phyloP scores from a whole-genome alignment of 2,888 invertebrate species.

The Alsophila aescularia region DNA sequence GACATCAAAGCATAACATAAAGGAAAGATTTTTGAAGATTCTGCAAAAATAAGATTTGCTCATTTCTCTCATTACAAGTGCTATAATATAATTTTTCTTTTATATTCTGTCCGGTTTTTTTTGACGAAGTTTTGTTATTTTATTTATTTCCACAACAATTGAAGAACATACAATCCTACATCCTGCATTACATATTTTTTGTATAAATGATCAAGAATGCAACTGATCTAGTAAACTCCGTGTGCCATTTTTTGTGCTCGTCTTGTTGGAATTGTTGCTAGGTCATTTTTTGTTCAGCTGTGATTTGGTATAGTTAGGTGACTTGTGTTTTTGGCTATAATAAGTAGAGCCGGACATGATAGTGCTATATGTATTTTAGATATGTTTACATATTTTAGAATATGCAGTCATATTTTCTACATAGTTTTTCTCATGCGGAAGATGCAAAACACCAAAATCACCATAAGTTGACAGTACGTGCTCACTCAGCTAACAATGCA shows the following conservation, averaged over 20 bases:
- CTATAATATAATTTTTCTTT: too few species aligned
- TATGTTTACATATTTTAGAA: too few species aligned
- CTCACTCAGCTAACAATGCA: neutral
- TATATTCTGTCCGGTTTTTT: neutral
- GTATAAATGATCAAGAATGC: conserved; percentile 50
- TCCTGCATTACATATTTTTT: conserved; percentile 24
- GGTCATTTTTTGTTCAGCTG: conserved; percentile 42
- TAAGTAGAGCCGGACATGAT: neutral
- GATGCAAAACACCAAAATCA: neutral
- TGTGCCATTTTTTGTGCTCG: conserved; percentile 47
- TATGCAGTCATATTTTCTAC: too few species aligned
- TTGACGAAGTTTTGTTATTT: neutral
- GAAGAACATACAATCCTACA: neutral
- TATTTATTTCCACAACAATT: neutral
- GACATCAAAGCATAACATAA: too few species aligned
- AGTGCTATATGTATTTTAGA: too few species aligned
- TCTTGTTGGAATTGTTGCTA: conserved; percentile 55
- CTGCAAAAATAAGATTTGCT: too few species aligned
- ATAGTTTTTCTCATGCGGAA: too few species aligned
- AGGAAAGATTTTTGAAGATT: too few species aligned
- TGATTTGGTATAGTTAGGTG: conserved; percentile 31
- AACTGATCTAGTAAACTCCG: conserved; percentile 58
- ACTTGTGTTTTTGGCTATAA: conserved; percentile 29
- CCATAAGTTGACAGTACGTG: conserved; percentile 3
- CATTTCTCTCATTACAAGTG: too few species aligned